Conservation (phyloP, 2,797 vertebrate species). For the Anguilla pacifica region DNA sequence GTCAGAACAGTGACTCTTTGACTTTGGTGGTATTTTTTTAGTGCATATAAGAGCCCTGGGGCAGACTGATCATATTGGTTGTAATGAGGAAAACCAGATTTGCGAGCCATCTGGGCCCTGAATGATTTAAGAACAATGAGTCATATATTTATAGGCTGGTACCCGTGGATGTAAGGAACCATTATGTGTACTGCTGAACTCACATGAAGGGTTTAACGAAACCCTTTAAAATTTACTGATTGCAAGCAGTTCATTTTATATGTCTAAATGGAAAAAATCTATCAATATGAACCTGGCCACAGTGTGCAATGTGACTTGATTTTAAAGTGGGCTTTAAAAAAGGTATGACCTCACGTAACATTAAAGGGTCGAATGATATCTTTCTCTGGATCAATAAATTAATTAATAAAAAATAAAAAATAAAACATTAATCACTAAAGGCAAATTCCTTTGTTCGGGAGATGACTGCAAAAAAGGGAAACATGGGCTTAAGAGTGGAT, state of each 20-base stretch:
- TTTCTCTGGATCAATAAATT: background rate
- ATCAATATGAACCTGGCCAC: background rate
- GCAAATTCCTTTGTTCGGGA: background rate
- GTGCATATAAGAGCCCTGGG: constrained; percentile 5
- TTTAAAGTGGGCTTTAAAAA: background rate
- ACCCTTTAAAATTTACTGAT: background rate
- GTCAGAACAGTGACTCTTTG: background rate
- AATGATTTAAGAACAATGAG: constrained; percentile 30
- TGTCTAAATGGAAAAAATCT: background rate
- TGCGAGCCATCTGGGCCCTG: constrained; percentile 25
- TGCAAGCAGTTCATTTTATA: background rate
- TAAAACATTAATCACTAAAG: background rate
- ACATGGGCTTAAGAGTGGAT: background rate
- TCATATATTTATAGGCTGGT: background rate
- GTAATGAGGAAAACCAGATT: constrained; percentile 28
- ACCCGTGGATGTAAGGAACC: background rate
- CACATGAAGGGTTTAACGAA: background rate
- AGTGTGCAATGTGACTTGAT: background rate
- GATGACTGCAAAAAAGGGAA: background rate
- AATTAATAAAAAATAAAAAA: background rate
- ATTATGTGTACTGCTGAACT: background rate
- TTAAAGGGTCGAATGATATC: background rate
- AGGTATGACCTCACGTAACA: background rate
- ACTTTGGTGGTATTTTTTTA: too few relatives aligned
- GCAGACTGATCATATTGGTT: background rate